phyloP scores from a whole-genome alignment of 2,888 invertebrate species.

The Melangyna quadrimaculata region DNA sequence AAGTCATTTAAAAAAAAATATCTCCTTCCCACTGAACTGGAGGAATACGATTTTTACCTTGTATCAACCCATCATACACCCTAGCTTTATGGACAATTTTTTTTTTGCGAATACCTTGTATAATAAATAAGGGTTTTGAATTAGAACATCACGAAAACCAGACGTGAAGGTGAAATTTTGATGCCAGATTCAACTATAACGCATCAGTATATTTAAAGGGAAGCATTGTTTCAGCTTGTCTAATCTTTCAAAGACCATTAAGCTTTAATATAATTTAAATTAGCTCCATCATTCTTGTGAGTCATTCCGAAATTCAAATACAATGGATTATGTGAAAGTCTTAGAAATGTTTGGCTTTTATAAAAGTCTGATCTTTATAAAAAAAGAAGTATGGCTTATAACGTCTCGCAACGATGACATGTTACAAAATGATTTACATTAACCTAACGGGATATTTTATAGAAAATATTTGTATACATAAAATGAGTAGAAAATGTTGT shows the following conservation, averaged over 20 bases:
- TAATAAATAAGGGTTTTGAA: too few species aligned
- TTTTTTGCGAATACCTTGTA: too few species aligned
- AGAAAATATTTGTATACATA: background rate
- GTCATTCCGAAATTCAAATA: background rate
- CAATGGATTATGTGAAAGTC: background rate
- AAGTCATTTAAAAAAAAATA: too few species aligned
- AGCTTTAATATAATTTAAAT: too few species aligned
- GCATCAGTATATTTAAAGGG: too few species aligned
- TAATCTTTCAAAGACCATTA: background rate
- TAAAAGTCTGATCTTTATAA: slow-evolving; percentile 5
- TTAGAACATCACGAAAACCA: too few species aligned
- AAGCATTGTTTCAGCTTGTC: background rate
- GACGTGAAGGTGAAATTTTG: too few species aligned
- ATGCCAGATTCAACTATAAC: too few species aligned
- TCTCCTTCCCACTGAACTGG: too few species aligned
- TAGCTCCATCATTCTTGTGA: background rate
- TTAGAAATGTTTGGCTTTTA: background rate
- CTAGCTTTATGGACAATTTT: too few species aligned
- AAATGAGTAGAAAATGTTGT: background rate
- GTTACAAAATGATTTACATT: slow-evolving; percentile 4
- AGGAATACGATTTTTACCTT: too few species aligned
- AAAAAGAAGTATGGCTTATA: slow-evolving; percentile 49
- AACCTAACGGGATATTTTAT: background rate
- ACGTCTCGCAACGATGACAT: slow-evolving; percentile 59
- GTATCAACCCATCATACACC: too few species aligned